Conservation (phyloP, 1,140 invertebrate species). For the Formica selysi region DNA sequence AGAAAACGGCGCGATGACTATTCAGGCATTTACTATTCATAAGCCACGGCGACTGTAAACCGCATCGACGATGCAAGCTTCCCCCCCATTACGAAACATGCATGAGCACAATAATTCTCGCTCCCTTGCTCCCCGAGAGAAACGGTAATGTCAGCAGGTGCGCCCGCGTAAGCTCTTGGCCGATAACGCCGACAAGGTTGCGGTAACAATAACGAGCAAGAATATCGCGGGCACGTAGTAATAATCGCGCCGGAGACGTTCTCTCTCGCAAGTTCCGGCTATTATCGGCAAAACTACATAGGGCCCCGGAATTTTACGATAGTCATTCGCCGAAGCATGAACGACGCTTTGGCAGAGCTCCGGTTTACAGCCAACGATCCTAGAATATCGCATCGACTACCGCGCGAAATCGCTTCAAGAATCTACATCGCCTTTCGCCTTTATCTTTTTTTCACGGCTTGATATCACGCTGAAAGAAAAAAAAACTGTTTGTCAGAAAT, state of each 20-base stretch:
- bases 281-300: constrained; percentile 39
- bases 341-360: background rate
- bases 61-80: constrained; percentile 12
- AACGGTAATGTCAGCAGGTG: constrained; percentile 25
- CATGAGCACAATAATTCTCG: background rate
- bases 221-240: constrained; percentile 25
- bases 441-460: background rate
- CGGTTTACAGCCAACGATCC: constrained; percentile 43
- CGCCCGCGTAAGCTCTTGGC: background rate
- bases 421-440: constrained; percentile 41
- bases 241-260: constrained; percentile 45
- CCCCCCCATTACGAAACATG: constrained; percentile 30
- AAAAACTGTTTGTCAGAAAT: background rate
- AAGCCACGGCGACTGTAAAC: constrained; percentile 25
- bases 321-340: background rate
- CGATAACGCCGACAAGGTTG: constrained; percentile 41
- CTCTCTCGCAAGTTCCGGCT: constrained; percentile 5
- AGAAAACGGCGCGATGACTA: background rate
- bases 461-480: background rate
- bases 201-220: constrained; percentile 34
- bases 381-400: constrained; percentile 22
- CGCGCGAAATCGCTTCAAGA: constrained; percentile 9
- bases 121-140: no score
- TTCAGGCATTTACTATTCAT: constrained; percentile 38
- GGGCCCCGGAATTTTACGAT: constrained; percentile 37